Percentiles rank a stretch among this genome's conserved stretches.
These are phyloP conservation scores for Heliothis subflexa DNA, from an alignment of 1,140 invertebrate species.

Conservation along the genomic window DNA sequence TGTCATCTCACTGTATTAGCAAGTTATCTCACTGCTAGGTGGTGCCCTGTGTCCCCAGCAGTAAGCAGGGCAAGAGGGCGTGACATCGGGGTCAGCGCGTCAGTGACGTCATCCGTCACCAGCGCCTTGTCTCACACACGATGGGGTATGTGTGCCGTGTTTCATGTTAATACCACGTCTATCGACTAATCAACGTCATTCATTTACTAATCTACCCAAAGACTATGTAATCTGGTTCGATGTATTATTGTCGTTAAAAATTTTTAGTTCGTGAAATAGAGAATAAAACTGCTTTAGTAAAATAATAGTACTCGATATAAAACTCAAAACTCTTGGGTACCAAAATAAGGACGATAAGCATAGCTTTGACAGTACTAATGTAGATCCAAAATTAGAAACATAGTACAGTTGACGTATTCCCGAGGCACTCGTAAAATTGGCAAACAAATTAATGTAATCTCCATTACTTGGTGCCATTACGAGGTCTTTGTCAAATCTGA, in stretches of 20 bases:
- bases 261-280: too few relatives aligned
- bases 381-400: constrained; percentile 9
- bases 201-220: too few relatives aligned
- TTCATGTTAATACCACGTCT: too few relatives aligned
- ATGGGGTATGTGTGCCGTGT: too few relatives aligned
- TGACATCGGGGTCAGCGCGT: constrained; percentile 25
- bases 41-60: background rate
- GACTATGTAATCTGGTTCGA: too few relatives aligned
- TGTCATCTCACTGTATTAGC: too few relatives aligned
- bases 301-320: background rate
- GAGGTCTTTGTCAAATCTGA: background rate
- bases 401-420: too few relatives aligned
- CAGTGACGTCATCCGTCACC: constrained; percentile 11
- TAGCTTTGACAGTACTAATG: background rate
- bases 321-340: background rate
- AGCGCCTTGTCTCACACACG: background rate
- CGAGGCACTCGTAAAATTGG: background rate
- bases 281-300: too few relatives aligned
- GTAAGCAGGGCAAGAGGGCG: constrained; percentile 13
- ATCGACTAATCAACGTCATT: too few relatives aligned
- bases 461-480: background rate
- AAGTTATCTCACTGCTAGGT: background rate
- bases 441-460: background rate
- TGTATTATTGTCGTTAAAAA: too few relatives aligned
- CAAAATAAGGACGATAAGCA: background rate